Percentiles rank a stretch among this genome's conserved stretches.
Evolutionary conservation across 2,113 vertebrate genomes (phyloP).

Genomic region (Mola mola): DNA sequence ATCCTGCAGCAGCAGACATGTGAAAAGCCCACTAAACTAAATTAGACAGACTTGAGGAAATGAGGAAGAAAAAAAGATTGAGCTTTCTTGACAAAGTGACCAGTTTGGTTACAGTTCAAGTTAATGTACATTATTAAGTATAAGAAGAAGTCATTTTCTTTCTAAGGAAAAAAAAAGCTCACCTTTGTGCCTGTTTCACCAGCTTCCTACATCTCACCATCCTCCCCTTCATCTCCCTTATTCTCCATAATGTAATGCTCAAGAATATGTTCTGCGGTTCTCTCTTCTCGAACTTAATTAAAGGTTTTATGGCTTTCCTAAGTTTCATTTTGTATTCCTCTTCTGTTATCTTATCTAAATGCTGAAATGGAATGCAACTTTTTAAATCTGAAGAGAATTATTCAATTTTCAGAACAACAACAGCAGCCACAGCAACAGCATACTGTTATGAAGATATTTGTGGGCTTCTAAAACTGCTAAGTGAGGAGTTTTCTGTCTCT

Average conservation of each 20-base stretch:
- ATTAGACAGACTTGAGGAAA: slow-evolving; percentile 47
- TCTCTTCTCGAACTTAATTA: slow-evolving; percentile 72
- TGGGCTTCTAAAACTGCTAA: slow-evolving; percentile 63
- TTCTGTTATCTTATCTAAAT: slow-evolving; percentile 67
- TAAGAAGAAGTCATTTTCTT: slow-evolving; percentile 33
- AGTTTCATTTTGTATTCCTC: slow-evolving; percentile 66
- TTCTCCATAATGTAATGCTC: slow-evolving; percentile 37
- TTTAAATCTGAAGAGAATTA: slow-evolving; percentile 49
- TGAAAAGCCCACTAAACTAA: slow-evolving; percentile 61
- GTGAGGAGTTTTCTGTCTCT: slow-evolving; percentile 73
- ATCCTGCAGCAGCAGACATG: slow-evolving; percentile 61
- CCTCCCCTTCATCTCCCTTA: slow-evolving; percentile 21
- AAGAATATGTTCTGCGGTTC: slow-evolving; percentile 32
- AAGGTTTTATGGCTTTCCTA: slow-evolving; percentile 64
- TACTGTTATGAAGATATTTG: slow-evolving; percentile 72
- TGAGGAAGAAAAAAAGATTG: slow-evolving; percentile 15
- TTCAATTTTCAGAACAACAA: slow-evolving; percentile 55
- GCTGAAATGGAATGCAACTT: slow-evolving; percentile 65
- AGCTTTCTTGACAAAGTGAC: slow-evolving; percentile 32
- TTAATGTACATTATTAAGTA: slow-evolving; percentile 56
- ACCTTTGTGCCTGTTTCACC: slow-evolving; percentile 36
- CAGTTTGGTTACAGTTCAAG: slow-evolving; percentile 44
- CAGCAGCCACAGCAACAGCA: slow-evolving; percentile 40
- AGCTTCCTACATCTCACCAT: slow-evolving; percentile 19
- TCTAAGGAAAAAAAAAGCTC: slow-evolving; percentile 24